phyloP scores from a whole-genome alignment of 2,888 invertebrate genomes.

The Poecilobothrus nobilitatus region DNA sequence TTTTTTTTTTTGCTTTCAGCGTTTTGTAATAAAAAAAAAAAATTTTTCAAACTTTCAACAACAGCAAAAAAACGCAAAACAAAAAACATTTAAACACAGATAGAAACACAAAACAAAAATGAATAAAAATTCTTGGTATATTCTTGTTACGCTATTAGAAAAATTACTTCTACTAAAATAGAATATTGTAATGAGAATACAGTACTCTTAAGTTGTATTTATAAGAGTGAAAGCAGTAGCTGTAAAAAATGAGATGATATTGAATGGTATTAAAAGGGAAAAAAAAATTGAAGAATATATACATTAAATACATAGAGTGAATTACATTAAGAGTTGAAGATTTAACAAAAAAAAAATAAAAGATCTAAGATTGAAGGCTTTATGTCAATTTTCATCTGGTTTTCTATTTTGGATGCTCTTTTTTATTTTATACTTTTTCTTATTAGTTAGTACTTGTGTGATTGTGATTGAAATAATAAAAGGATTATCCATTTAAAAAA shows the following conservation, averaged over 20 bases:
- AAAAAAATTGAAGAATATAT: no score
- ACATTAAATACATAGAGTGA: no score
- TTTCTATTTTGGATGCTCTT: not conserved
- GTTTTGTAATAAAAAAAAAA: not conserved
- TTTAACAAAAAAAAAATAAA: no score
- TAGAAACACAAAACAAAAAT: not conserved
- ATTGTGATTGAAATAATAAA: not conserved
- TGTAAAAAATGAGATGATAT: no score
- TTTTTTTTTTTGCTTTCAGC: not conserved
- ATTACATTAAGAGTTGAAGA: no score
- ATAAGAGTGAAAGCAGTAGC: no score
- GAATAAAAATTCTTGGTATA: not conserved
- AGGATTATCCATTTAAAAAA: not conserved
- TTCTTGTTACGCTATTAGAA: conserved; percentile 1
- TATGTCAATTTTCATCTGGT: not conserved
- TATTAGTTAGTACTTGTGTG: not conserved
- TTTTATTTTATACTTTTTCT: not conserved
- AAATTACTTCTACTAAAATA: conserved; percentile 1
- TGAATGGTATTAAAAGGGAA: no score
- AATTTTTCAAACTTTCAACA: not conserved
- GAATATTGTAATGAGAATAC: not conserved
- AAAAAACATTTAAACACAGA: not conserved
- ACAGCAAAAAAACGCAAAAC: not conserved
- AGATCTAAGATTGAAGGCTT: not conserved
- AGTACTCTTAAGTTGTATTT: not conserved